These are phyloP conservation scores for Drosophila peninsularis DNA, from an alignment of 2,888 invertebrate genomes.

Conservation along the genomic window DNA sequence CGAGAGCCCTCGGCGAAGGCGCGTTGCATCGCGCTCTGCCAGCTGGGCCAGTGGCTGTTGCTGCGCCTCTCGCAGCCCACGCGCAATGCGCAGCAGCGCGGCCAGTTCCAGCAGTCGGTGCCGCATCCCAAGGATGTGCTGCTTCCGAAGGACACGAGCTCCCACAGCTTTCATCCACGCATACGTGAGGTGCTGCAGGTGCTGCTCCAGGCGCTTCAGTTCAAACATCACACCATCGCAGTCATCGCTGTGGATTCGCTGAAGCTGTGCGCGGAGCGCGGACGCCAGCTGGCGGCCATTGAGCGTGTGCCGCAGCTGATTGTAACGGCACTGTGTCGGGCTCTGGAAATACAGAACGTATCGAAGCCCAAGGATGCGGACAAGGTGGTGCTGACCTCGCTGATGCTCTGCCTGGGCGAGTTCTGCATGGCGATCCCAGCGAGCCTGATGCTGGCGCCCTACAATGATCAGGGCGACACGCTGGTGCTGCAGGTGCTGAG, in stretches of 20 bases:
- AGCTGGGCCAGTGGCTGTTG: slow-evolving; percentile 88
- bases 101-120: slow-evolving; percentile 74
- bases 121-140: slow-evolving; percentile 69
- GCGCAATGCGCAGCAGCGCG: slow-evolving; percentile 11
- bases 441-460: slow-evolving; percentile 86
- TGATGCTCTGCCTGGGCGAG: slow-evolving; percentile 95
- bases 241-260: slow-evolving; percentile 83
- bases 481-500: slow-evolving; percentile 90
- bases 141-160: slow-evolving; percentile 39
- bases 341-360: slow-evolving; percentile 84
- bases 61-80: slow-evolving; percentile 79
- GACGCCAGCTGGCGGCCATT: slow-evolving; percentile 81
- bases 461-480: slow-evolving; percentile 83
- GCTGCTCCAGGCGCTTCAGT: slow-evolving; percentile 84
- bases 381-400: slow-evolving; percentile 86
- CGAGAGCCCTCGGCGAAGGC: slow-evolving; percentile 95
- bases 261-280: slow-evolving; percentile 83
- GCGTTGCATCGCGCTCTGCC: slow-evolving; percentile 94
- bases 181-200: slow-evolving; percentile 84
- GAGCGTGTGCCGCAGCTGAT: slow-evolving; percentile 83
- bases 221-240: slow-evolving; percentile 84
- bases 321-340: slow-evolving; percentile 83
- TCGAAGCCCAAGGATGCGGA: slow-evolving; percentile 83
- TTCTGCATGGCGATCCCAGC: slow-evolving; percentile 95
- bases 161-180: slow-evolving; percentile 78